Evolutionary conservation across 1,140 invertebrate genomes (phyloP).

Genomic region (Steinernema khuongi): DNA sequence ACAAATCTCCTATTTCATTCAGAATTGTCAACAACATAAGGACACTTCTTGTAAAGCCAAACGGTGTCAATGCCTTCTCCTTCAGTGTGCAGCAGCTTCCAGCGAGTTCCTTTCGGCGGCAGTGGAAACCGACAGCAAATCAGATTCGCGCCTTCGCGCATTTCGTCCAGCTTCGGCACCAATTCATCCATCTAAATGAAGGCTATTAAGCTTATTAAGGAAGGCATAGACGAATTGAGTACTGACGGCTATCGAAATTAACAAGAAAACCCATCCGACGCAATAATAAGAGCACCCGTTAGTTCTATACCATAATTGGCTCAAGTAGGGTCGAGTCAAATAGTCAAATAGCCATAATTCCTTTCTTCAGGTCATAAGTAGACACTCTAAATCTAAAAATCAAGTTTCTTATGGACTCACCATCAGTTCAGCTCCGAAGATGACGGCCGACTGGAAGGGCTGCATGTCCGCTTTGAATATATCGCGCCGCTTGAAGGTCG

Average conservation of each 20-base stretch:
- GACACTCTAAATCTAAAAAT: no score
- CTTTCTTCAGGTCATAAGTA: slow-evolving; percentile 14
- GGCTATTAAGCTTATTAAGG: no score
- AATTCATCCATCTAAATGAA: slow-evolving; percentile 48
- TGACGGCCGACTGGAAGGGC: slow-evolving; percentile 43
- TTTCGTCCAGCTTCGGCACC: slow-evolving; percentile 48
- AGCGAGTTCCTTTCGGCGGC: slow-evolving; percentile 37
- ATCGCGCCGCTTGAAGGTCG: slow-evolving; percentile 36
- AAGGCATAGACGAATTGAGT: no score
- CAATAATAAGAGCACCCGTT: no score
- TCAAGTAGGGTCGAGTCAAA: not conserved
- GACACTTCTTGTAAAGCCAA: slow-evolving; percentile 46
- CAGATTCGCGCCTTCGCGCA: slow-evolving; percentile 39
- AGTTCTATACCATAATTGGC: no score
- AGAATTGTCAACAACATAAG: slow-evolving; percentile 19
- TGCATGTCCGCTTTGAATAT: slow-evolving; percentile 51
- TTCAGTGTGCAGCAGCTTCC: slow-evolving; percentile 33
- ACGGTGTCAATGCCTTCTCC: slow-evolving; percentile 54
- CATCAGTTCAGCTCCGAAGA: slow-evolving; percentile 55
- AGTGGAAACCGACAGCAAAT: slow-evolving; percentile 53
- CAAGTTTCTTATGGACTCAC: slow-evolving; percentile 30
- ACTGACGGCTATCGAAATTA: no score
- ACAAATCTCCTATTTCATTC: not conserved
- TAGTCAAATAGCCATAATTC: not conserved
- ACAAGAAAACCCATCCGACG: no score